Evolutionary conservation across 1,140 invertebrate species (phyloP).

Genomic region (Drosophila novamexicana): DNA sequence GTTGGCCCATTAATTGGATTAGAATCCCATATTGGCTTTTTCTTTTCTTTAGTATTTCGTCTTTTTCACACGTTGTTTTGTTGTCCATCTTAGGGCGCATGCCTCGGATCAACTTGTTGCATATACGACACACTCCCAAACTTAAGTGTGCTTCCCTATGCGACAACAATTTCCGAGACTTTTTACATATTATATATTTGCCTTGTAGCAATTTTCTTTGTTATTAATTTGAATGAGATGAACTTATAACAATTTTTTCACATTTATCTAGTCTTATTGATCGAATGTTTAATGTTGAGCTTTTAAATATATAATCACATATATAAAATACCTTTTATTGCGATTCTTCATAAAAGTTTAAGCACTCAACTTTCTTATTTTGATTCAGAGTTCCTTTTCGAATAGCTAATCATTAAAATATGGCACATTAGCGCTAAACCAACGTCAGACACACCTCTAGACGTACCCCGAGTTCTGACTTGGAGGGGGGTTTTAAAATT

Average conservation of each 20-base stretch:
- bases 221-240: conserved; percentile 52
- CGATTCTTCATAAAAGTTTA: too few species aligned
- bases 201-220: conserved; percentile 52
- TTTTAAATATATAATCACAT: too few species aligned
- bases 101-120: conserved; percentile 65
- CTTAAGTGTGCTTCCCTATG: too few species aligned
- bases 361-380: too few species aligned
- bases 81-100: conserved; percentile 43
- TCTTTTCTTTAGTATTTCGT: conserved; percentile 12
- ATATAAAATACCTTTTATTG: too few species aligned
- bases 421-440: conserved; percentile 11
- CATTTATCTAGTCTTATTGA: neutral
- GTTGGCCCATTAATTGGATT: conserved; percentile 71
- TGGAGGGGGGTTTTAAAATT: conserved; percentile 5
- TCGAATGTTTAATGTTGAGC: too few species aligned
- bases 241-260: conserved; percentile 7
- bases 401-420: neutral
- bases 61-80: conserved; percentile 45
- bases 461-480: neutral
- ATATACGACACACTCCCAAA: neutral
- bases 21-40: conserved; percentile 45
- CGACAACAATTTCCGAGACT: conserved; percentile 4
- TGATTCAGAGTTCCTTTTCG: too few species aligned
- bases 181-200: conserved; percentile 42
- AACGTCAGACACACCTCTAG: conserved; percentile 51